A percentile compares a stretch with the other conserved stretches of the same genome.
Conservation (phyloP, 2,797 vertebrate genomes). For the Florisuga fusca region DNA sequence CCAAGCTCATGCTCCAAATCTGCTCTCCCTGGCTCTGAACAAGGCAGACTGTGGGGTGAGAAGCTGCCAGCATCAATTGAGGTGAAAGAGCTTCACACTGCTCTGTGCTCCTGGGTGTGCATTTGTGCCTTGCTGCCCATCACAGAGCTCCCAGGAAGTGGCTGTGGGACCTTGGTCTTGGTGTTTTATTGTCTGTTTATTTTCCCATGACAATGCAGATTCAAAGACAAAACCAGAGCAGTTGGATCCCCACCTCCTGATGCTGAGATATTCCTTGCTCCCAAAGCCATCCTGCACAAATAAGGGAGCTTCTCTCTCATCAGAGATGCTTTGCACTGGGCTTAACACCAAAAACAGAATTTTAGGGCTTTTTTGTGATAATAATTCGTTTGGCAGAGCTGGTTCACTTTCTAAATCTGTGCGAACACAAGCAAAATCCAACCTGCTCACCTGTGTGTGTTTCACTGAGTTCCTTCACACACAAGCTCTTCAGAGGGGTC, state of each 20-base stretch:
- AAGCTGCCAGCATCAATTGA: neutral
- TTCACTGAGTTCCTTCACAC: neutral
- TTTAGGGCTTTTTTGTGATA: neutral
- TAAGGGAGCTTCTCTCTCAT: neutral
- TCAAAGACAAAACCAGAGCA: neutral
- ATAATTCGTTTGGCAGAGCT: neutral
- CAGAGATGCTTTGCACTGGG: neutral
- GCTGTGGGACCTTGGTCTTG: neutral
- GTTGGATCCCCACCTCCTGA: neutral
- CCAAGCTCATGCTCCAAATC: neutral
- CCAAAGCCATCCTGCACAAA: neutral
- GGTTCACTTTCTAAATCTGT: neutral
- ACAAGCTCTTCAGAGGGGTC: neutral
- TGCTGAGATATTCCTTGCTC: neutral
- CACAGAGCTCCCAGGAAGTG: neutral
- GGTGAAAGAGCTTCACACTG: neutral
- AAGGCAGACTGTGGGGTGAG: accelerated
- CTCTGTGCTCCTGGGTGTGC: neutral
- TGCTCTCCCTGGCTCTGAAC: neutral
- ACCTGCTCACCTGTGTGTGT: neutral
- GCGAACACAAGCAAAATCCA: neutral
- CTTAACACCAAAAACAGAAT: neutral
- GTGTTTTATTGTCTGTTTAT: neutral
- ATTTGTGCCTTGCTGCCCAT: neutral
- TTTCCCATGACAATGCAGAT: accelerated